Conservation (phyloP, 1,140 invertebrate genomes). For the Scaptomyza hsui region DNA sequence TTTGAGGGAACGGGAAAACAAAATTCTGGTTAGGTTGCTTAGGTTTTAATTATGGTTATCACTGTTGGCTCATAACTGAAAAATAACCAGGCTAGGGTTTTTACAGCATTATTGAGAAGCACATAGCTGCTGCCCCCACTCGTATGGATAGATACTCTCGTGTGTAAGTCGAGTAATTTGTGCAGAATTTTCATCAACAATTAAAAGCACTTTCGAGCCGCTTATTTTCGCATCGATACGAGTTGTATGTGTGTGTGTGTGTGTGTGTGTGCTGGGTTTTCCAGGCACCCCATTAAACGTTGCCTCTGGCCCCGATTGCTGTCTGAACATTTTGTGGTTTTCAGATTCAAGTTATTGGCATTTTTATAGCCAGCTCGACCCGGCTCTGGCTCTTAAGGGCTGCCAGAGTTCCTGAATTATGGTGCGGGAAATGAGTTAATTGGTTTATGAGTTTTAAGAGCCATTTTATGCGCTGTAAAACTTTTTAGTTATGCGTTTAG, state of each 20-base stretch:
- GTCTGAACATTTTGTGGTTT: slow-evolving; percentile 48
- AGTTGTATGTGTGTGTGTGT: not conserved
- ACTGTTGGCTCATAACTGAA: slow-evolving; percentile 47
- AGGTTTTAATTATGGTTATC: slow-evolving; percentile 70
- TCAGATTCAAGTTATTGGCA: slow-evolving; percentile 51
- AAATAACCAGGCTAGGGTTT: slow-evolving; percentile 50
- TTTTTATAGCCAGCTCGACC: slow-evolving; percentile 51
- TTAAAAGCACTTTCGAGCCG: slow-evolving; percentile 64
- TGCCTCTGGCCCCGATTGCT: slow-evolving; percentile 19
- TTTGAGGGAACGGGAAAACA: slow-evolving; percentile 23
- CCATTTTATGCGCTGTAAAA: slow-evolving; percentile 15
- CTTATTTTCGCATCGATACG: slow-evolving; percentile 35
- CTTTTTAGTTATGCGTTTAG: not conserved
- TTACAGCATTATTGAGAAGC: slow-evolving; percentile 34
- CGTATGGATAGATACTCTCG: too few relatives aligned
- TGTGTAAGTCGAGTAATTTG: slow-evolving; percentile 53
- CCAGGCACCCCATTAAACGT: slow-evolving; percentile 18
- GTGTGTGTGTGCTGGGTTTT: not conserved
- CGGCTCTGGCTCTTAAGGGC: slow-evolving; percentile 21
- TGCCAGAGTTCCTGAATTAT: not conserved
- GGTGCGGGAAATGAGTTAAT: slow-evolving; percentile 24
- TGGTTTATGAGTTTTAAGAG: slow-evolving; percentile 50
- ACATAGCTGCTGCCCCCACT: not conserved
- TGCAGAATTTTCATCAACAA: slow-evolving; percentile 58
- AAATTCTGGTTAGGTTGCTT: slow-evolving; percentile 51